Base-by-base conservation (phyloP, 2,113 vertebrate species). In the Atractosteus spatula region DNA sequence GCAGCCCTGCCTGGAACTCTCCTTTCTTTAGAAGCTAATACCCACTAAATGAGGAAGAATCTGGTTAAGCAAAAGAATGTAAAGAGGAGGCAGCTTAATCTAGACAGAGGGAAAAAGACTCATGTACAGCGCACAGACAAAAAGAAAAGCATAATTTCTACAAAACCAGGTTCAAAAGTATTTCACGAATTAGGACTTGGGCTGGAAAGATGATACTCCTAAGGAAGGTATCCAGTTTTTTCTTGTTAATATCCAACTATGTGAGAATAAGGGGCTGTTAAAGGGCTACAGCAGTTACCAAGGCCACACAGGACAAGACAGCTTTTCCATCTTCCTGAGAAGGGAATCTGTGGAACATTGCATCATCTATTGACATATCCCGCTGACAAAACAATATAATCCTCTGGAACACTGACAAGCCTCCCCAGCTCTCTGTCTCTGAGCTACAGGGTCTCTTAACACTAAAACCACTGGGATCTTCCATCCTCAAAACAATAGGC, bases 321-420 rank as follows among this genome's bases (percentile, higher is more conserved):
- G 8, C 47, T 55, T n/a, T 68, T 7, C 70, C 17, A 71, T 47
- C 61, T 64, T n/a, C 17, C 41, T 41, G 3, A 68, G 43, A 54
- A 42, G 6, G 43, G 41, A 55, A 71, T 71, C 8, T n/a, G 4
- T 42, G 70, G 70, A 71, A 71, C 65, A 29, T 11, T 16, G 41
- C 4, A 8, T 47, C 8, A 55, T 47, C 29, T 41, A 65, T 65
- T 71, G 62, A 12, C 43, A 64, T 57, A 44, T 16, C 55, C 41
- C 16, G 51, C 12, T 5, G 42, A 66, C 57, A 6, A 66, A 57
- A 72, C 56, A 72, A 72, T 17, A n/a, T n/a, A 55, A 57, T 45
- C 14, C 11, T 14, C n/a, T 12, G 64, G 64, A 59, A 13, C 14
- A 59, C 13, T 56, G 41, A 5, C 51, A n/a, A 12, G 47, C 7